Conservation (phyloP, 2,113 vertebrate species). For the Chamaetylas fuelleborni region DNA sequence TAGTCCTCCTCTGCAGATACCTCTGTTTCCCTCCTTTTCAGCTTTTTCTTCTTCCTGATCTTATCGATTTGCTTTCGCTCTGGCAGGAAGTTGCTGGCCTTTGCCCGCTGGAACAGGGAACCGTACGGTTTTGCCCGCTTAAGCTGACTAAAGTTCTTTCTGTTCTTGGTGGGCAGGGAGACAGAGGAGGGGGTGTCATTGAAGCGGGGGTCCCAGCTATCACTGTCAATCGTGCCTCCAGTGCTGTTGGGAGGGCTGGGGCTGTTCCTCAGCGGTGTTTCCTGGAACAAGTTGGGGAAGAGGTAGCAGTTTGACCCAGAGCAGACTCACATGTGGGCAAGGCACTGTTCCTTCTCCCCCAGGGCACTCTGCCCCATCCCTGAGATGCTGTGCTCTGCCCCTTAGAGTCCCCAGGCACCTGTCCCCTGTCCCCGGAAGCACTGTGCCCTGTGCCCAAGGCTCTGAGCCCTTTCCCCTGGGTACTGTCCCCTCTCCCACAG, state of each 20-base stretch:
- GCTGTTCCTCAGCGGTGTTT: slow-evolving; percentile 84
- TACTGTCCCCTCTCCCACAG: rapidly evolving
- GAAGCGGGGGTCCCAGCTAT: slow-evolving; percentile 86
- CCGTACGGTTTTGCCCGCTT: slow-evolving; percentile 54
- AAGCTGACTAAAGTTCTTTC: slow-evolving; percentile 78
- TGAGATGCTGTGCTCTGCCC: neutral
- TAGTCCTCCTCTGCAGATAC: slow-evolving; percentile 57
- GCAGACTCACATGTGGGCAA: rapidly evolving
- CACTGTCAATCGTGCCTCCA: slow-evolving; percentile 91
- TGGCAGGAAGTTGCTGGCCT: slow-evolving; percentile 72
- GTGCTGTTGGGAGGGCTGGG: slow-evolving; percentile 97
- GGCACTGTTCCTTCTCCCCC: rapidly evolving
- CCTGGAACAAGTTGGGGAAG: slow-evolving; percentile 60
- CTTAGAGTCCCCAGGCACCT: no score
- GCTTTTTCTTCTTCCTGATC: slow-evolving; percentile 89
- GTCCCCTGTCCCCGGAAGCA: no score
- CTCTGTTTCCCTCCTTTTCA: slow-evolving; percentile 77
- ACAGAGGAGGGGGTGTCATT: slow-evolving; percentile 66
- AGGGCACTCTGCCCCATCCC: neutral
- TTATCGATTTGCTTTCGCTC: slow-evolving; percentile 87
- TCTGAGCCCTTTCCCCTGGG: neutral
- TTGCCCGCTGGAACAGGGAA: slow-evolving; percentile 74
- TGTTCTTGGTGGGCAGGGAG: slow-evolving; percentile 74
- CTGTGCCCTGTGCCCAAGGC: rapidly evolving
- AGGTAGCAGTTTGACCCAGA: neutral